A percentile compares a stretch with the other conserved stretches of the same genome.
These are phyloP conservation scores for Dendrocincla fuliginosa DNA, from an alignment of 2,797 vertebrate species.

Conservation along the genomic window DNA sequence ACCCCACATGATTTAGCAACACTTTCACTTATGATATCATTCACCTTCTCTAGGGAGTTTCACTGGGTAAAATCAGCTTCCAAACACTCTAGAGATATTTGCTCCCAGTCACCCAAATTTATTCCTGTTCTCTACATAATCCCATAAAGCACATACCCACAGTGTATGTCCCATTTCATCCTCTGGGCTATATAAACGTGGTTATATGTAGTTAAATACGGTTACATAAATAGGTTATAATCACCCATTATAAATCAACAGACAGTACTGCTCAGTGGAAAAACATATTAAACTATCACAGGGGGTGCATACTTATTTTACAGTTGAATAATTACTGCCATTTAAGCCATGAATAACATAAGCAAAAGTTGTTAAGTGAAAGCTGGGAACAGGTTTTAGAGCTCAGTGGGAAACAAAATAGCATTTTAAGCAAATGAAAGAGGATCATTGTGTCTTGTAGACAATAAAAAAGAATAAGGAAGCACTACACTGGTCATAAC, in stretches of 20 bases:
- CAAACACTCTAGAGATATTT: neutral
- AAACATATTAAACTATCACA: neutral
- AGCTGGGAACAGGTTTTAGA: neutral
- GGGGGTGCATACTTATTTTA: neutral
- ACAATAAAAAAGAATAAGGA: neutral
- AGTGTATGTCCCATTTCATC: neutral
- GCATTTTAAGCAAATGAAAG: neutral
- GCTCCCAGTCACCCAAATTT: neutral
- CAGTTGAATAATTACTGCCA: neutral
- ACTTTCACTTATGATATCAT: neutral
- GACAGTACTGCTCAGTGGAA: neutral
- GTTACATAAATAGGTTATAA: neutral
- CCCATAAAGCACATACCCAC: neutral
- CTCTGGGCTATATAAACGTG: neutral
- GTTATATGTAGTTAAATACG: neutral
- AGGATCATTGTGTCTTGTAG: neutral
- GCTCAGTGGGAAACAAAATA: neutral
- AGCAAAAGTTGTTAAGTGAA: neutral
- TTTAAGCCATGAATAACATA: neutral
- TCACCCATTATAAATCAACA: slow-evolving; percentile 4
- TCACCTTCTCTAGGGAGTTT: neutral
- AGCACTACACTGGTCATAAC: neutral
- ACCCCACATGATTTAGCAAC: neutral
- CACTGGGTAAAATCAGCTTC: neutral
- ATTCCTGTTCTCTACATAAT: neutral